Evolutionary conservation across 1,140 invertebrate genomes (phyloP), one percentile per base, ranked within the genome.

Genomic region (Panagrolaimus sp.): DNA sequence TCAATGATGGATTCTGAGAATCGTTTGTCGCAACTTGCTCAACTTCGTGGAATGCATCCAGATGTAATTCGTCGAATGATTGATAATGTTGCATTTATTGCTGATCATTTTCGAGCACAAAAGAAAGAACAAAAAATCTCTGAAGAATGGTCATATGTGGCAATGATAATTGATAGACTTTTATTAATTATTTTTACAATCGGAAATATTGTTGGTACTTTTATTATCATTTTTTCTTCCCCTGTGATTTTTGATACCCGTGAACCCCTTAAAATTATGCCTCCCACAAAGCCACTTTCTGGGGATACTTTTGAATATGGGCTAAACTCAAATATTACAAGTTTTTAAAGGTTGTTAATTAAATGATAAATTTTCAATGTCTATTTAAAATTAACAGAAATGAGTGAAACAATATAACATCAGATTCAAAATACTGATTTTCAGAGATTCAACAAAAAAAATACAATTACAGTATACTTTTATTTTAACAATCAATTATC

Each of bases 81-180:
- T 48, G 76, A 83, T 64, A 82, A 82, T 55, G 74, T 82, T 6
- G 76, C 75, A 26, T 82, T 82, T 62, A 83, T 82, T 48, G 73
- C 82, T 0, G 79, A 83, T 26, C 78, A 83, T 64, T 82, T 78
- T 45, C 64, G 66, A 46, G 74, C 76, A 24, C 66, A 76, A 69
- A 78, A 83, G 26, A 82, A 78, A 65, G 74, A 78, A 58, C 78
- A 79, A 67, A 82, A 78, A 68, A 69, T 77, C 68, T 82, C 81
- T 44, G 78, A 86, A 47, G 95, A 98, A 86, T 99, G 96, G 96
- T 96, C 96, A 83, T 98, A 96, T 85, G 93, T 98, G 62, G 95
- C 95, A 64, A 98, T 98, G 94, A 94, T 98, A 3, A 87, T 98
- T 83, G 96, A 98, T 86, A 89, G 96, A 78, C 88, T 98, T 76